These are phyloP conservation scores for Actinostola sp. DNA, from an alignment of 92 coral and sea anemone genomes.

Conservation along the genomic window DNA sequence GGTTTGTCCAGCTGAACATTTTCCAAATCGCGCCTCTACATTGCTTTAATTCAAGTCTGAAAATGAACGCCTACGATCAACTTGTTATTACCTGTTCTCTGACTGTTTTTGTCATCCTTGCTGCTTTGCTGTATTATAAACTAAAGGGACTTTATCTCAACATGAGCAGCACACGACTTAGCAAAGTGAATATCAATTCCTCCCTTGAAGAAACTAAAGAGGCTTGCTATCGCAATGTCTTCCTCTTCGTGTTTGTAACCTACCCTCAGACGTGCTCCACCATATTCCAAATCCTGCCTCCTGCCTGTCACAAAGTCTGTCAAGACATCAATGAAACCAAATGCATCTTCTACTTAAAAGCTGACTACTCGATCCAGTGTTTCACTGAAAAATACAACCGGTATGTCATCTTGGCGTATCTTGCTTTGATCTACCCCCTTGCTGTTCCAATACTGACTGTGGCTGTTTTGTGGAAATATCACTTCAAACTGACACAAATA, in stretches of 20 bases:
- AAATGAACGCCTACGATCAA: slow-evolving; percentile 44
- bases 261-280: slow-evolving; percentile 65
- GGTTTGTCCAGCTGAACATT: no score
- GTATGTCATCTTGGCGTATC: no score
- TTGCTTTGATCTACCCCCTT: no score
- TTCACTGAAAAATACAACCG: slow-evolving; percentile 40
- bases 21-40: no score
- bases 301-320: no score
- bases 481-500: slow-evolving; percentile 18
- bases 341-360: slow-evolving; percentile 60
- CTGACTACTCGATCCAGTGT: slow-evolving; percentile 60
- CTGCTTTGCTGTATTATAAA: slow-evolving; percentile 24
- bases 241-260: slow-evolving; percentile 55
- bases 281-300: slow-evolving; percentile 50
- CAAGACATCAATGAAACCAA: slow-evolving; percentile 6
- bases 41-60: no score
- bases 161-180: background rate
- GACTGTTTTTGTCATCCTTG: slow-evolving; percentile 18
- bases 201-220: slow-evolving; percentile 23
- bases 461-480: slow-evolving; percentile 24
- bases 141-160: slow-evolving; percentile 32
- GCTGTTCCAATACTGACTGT: no score
- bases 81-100: slow-evolving; percentile 33
- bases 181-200: background rate
- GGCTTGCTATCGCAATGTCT: slow-evolving; percentile 40